These are phyloP conservation scores for Cordilura impudica DNA, from an alignment of 2,888 invertebrate genomes.

Conservation along the genomic window DNA sequence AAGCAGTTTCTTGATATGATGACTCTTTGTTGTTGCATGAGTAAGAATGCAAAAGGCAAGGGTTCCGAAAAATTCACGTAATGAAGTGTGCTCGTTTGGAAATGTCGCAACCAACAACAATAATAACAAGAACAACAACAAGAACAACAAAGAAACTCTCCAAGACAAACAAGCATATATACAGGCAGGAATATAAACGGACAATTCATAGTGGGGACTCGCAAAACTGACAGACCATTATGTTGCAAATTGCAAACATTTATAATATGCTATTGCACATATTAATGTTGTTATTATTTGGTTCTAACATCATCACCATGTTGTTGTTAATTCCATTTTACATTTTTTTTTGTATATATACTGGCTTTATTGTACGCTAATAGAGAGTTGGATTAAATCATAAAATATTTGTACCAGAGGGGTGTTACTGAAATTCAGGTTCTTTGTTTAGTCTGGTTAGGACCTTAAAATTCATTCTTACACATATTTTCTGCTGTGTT, in stretches of 20 bases:
- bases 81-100: conserved; percentile 60
- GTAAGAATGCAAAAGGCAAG: conserved; percentile 40
- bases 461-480: too few species aligned
- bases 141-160: background rate
- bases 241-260: conserved; percentile 57
- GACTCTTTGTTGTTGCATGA: conserved; percentile 53
- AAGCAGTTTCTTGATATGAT: conserved; percentile 58
- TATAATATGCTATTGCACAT: conserved; percentile 25
- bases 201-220: conserved; percentile 36
- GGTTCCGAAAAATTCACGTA: conserved; percentile 53
- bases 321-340: background rate
- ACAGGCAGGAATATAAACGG: conserved; percentile 37
- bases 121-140: background rate
- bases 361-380: too few species aligned
- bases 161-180: background rate
- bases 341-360: conserved; percentile 1
- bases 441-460: too few species aligned
- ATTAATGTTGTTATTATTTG: background rate
- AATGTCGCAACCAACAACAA: conserved; percentile 60
- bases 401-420: too few species aligned
- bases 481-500: too few species aligned
- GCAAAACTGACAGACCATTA: conserved; percentile 50
- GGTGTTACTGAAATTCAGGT: too few species aligned
- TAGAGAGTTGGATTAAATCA: too few species aligned
- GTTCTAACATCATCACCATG: conserved; percentile 42